phyloP scores from a whole-genome alignment of 1,140 invertebrate genomes.

The Lordiphosa collinella region DNA sequence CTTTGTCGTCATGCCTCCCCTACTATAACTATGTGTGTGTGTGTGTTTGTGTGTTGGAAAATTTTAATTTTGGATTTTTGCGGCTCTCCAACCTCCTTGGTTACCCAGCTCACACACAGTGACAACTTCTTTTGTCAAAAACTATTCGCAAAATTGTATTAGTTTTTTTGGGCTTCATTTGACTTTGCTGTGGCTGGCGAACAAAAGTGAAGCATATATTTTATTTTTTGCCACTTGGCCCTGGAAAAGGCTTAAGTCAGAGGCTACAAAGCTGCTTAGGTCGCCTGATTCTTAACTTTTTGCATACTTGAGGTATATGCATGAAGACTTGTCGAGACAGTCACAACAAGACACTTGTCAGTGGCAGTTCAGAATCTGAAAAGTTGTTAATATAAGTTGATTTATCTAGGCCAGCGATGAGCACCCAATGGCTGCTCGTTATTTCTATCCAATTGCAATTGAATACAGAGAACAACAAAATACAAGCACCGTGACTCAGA shows the following conservation, averaged over 20 bases:
- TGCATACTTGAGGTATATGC: no score
- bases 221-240: constrained; percentile 27
- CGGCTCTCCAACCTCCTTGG: constrained; percentile 12
- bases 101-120: constrained; percentile 35
- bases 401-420: no score
- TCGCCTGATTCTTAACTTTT: constrained; percentile 35
- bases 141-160: constrained; percentile 59
- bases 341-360: constrained; percentile 59
- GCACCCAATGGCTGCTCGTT: no score
- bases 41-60: constrained; percentile 39
- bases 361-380: no score
- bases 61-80: constrained; percentile 69
- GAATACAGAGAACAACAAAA: no score
- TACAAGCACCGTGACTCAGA: no score
- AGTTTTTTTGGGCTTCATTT: constrained; percentile 21
- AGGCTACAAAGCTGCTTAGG: constrained; percentile 52
- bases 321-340: constrained; percentile 2
- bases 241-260: constrained; percentile 22
- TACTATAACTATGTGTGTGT: no score
- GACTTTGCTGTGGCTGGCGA: constrained; percentile 26
- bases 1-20: constrained; percentile 22
- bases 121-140: constrained; percentile 65
- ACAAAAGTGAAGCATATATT: constrained; percentile 9
- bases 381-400: no score
- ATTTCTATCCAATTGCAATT: no score